Base-by-base conservation (phyloP, 1,140 invertebrate genomes). In the Micrasema minimum region DNA sequence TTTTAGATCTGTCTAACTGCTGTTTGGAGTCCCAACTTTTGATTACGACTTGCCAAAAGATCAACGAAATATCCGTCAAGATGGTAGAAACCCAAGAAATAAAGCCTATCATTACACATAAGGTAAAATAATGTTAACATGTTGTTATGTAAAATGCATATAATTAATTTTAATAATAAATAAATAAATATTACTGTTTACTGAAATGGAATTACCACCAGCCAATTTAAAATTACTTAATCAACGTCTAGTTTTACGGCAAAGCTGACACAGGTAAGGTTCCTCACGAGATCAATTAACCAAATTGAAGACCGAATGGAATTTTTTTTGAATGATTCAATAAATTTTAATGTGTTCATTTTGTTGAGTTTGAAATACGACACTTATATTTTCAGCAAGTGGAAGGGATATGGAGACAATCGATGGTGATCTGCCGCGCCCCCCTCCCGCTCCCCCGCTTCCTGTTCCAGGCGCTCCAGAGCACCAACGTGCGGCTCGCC, bases 391-490 rank as follows among this genome's bases (percentile, higher is more conserved):
- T 35, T n/a, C 79, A 92, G 89, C 90, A 93, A 82, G 88, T 93
- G 6, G 88, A 90, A 59, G 87, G 88, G 23, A 81, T 95, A 18
- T 85, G 90, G 69, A 85, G 88, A 43, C 89, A 90, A 66, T 89
- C 91, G 0, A 85, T 88, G 43, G 82, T 90, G n/a, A 78, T 94
- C 38, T 85, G 89, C 37, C 86, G 85, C 66, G 87, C 90, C 14
- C 89, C 90, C 20, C 79, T 94, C 7, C 88, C 90, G 41, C 88
- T 93, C 75, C 93, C 96, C 14, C 85, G 96, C 38, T 96, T 92
- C 77, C 95, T 95, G 79, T 97, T 95, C 83, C 95, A 97, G 87
- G 88, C 90, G 5, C 82, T 96, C 9, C 95, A 96, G 80, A 89
- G 89, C 1, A 96, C 94, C 6, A 88, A 87, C 66, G 89, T 94